phyloP scores from a whole-genome alignment of 2,113 vertebrate species.

The Phrynosoma blainvillii region DNA sequence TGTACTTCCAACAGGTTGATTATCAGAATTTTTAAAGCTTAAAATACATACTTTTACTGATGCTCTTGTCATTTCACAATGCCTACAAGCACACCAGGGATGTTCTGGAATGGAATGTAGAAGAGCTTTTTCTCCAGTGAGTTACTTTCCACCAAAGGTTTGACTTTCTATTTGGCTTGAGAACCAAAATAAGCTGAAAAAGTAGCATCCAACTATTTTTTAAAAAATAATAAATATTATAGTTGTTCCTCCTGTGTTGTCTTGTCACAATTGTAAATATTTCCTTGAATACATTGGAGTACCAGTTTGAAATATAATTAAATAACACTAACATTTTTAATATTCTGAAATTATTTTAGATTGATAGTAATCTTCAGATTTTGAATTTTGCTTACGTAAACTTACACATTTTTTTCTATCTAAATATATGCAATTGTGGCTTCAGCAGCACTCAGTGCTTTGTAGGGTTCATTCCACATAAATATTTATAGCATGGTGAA shows the following conservation, averaged over 20 bases:
- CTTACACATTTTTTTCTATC: neutral
- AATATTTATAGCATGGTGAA: slow-evolving; percentile 10
- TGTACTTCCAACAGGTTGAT: slow-evolving; percentile 21
- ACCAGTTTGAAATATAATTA: slow-evolving; percentile 1
- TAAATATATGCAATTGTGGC: neutral
- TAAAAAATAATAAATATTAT: neutral
- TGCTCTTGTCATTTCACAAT: neutral
- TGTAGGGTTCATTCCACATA: neutral
- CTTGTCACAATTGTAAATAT: neutral
- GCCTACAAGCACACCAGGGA: neutral
- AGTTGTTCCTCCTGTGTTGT: neutral
- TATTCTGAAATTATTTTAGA: neutral
- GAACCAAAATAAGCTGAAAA: neutral
- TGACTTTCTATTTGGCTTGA: neutral
- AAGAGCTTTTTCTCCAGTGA: neutral
- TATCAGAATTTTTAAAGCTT: neutral
- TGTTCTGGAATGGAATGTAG: neutral
- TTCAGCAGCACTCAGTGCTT: neutral
- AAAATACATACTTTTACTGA: slow-evolving; percentile 1
- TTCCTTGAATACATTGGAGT: neutral
- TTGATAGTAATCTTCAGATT: neutral
- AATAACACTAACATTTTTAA: neutral
- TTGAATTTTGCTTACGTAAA: neutral
- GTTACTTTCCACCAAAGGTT: neutral
- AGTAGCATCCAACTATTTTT: neutral